These are phyloP conservation scores for Sinella curviseta DNA, from an alignment of 1,140 invertebrate genomes.

Conservation along the genomic window DNA sequence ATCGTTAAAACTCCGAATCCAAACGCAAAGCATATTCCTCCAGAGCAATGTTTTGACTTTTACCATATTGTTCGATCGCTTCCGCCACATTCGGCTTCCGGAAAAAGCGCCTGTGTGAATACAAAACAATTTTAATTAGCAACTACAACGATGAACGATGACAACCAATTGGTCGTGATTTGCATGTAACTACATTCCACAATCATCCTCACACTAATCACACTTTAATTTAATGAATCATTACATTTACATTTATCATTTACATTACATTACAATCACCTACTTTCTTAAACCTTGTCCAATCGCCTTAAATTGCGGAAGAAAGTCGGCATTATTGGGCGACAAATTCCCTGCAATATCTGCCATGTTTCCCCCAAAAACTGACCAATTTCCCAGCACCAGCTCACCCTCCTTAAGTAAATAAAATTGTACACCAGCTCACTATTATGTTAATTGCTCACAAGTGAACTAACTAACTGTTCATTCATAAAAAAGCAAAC, in stretches of 20 bases:
- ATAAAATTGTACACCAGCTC: no score
- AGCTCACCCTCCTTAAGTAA: no score
- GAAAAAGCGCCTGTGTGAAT: constrained; percentile 67
- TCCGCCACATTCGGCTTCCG: constrained; percentile 74
- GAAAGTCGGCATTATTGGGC: constrained; percentile 52
- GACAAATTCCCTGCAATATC: constrained; percentile 7
- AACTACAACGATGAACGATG: no score
- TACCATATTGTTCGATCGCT: constrained; percentile 66
- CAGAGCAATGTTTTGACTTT: no score
- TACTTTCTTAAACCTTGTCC: constrained; percentile 62
- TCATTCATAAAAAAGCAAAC: no score
- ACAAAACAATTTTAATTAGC: constrained; percentile 14
- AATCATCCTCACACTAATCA: no score
- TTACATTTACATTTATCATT: constrained; percentile 5
- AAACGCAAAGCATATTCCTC: neutral
- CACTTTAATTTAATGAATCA: neutral
- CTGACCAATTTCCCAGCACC: no score
- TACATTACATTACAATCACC: constrained; percentile 31
- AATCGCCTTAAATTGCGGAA: constrained; percentile 59
- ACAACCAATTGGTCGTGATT: no score
- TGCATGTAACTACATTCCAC: no score
- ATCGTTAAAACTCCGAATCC: neutral
- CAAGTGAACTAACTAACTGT: no score
- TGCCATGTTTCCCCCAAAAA: neutral
- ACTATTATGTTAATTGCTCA: no score